phyloP scores from a whole-genome alignment of 2,888 invertebrate species.

The Punctoribates punctum region DNA sequence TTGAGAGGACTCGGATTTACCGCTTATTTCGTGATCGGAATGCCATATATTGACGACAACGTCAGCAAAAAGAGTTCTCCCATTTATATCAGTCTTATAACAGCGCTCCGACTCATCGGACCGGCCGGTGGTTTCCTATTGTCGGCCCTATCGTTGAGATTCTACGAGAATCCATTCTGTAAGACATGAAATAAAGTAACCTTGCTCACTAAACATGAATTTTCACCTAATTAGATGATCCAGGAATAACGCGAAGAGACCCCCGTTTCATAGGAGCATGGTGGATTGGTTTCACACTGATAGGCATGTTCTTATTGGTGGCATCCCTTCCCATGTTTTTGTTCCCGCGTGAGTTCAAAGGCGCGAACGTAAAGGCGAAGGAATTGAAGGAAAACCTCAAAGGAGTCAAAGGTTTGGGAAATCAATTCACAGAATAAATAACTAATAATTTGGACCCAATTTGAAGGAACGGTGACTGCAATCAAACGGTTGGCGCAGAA shows the following conservation, averaged over 20 bases:
- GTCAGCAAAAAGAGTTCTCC: conserved; percentile 42
- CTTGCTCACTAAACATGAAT: conserved; percentile 28
- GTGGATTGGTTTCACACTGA: conserved; percentile 50
- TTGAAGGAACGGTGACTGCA: conserved; percentile 11
- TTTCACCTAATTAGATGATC: conserved; percentile 46
- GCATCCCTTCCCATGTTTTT: conserved; percentile 48
- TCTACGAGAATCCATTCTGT: conserved; percentile 47
- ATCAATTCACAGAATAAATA: background rate
- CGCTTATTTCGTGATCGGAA: conserved; percentile 46
- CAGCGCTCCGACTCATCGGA: conserved; percentile 47
- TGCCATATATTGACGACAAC: conserved; percentile 47
- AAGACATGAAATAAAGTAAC: background rate
- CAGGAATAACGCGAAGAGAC: conserved; percentile 47
- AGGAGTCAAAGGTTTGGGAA: conserved; percentile 28
- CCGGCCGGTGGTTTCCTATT: conserved; percentile 48
- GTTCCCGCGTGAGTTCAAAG: conserved; percentile 47
- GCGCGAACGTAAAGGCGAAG: conserved; percentile 25
- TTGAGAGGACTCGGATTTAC: conserved; percentile 48
- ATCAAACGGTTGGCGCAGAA: conserved; percentile 45
- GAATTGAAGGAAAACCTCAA: conserved; percentile 37
- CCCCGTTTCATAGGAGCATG: conserved; percentile 50
- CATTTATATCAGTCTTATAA: conserved; percentile 46
- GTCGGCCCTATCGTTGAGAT: conserved; percentile 47
- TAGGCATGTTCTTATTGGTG: conserved; percentile 47
- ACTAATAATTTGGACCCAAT: background rate